Evolutionary conservation across 2,113 vertebrate species (phyloP).

Genomic region (Tragelaphus imberbis): DNA sequence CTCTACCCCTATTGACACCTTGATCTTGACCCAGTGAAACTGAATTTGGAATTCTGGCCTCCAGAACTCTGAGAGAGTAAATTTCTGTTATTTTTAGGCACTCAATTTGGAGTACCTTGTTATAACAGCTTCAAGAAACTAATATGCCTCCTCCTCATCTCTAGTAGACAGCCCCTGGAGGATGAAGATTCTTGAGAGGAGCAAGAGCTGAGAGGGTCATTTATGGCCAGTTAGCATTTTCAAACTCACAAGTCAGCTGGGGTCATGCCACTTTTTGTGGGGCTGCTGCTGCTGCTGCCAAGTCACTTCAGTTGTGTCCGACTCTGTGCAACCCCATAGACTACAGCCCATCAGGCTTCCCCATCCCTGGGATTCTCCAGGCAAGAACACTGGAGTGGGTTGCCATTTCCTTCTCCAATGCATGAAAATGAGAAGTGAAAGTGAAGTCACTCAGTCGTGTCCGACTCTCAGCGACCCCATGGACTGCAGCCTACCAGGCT

Average conservation of each 20-base stretch:
- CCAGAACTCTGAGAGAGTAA: neutral
- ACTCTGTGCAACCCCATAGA: no score
- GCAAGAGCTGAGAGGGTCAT: neutral
- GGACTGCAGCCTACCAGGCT: no score
- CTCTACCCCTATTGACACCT: accelerated
- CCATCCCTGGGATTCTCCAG: no score
- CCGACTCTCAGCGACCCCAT: no score
- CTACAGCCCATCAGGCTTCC: no score
- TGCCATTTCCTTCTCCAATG: no score
- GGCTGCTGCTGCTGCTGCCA: no score
- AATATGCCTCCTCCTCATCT: neutral
- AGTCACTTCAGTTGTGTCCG: no score
- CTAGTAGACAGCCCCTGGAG: neutral
- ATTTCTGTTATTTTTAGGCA: neutral
- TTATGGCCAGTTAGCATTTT: no score
- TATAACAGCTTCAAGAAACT: neutral
- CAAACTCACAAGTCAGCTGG: neutral
- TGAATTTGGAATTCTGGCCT: neutral
- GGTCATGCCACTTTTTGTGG: neutral
- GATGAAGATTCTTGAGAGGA: neutral
- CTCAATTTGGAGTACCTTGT: neutral
- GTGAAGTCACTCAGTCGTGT: no score
- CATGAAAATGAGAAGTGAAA: no score
- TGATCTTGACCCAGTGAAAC: neutral
- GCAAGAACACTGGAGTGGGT: no score